Percentiles rank a stretch among this genome's conserved stretches.
Evolutionary conservation across 2,797 vertebrate genomes (phyloP).

Genomic region (Lacerta agilis): DNA sequence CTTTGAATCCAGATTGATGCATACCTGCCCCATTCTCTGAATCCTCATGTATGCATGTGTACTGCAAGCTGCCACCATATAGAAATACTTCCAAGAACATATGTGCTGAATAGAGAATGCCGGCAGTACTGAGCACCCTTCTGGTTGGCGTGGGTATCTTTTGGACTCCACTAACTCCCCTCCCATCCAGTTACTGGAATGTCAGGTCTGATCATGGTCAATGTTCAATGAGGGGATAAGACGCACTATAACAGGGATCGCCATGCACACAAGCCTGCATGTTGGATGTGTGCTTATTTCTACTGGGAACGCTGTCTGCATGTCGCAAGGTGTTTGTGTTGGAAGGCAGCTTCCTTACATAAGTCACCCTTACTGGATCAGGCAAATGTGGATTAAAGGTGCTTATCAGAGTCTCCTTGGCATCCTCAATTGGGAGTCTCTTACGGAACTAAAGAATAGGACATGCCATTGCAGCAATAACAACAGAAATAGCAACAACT

Average conservation of each 20-base stretch:
- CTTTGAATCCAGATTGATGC: background rate
- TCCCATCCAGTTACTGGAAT: background rate
- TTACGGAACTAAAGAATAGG: background rate
- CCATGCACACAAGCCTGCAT: background rate
- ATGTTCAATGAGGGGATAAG: no score
- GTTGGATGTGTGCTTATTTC: background rate
- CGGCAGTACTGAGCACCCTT: background rate
- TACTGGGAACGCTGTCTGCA: background rate
- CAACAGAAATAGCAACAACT: background rate
- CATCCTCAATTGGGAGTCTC: background rate
- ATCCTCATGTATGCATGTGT: background rate
- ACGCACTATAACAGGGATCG: background rate
- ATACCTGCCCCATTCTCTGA: background rate
- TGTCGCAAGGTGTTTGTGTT: background rate
- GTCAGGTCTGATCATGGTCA: background rate
- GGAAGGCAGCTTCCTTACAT: background rate
- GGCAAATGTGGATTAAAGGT: background rate
- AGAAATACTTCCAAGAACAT: no score
- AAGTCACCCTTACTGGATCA: background rate
- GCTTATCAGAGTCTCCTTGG: background rate
- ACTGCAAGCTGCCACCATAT: background rate
- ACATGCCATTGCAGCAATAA: background rate
- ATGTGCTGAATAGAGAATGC: background rate
- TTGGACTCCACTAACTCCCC: background rate
- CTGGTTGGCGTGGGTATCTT: background rate